phyloP scores from a whole-genome alignment of 2,797 vertebrate genomes.

The Halcyon smyrnensis region DNA sequence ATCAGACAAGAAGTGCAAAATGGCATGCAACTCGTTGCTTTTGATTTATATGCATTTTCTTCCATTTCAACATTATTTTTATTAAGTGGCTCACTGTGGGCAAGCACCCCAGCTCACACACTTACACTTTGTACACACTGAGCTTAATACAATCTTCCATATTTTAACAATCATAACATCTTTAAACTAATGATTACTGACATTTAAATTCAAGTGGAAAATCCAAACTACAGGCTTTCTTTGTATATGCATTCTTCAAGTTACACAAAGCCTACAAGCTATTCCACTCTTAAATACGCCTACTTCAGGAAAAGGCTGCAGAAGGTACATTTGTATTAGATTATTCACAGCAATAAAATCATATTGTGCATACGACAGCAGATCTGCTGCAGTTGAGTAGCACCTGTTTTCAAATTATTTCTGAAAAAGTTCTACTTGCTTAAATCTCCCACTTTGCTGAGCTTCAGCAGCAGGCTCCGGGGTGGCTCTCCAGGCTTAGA shows the following conservation, averaged over 20 bases:
- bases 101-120: background rate
- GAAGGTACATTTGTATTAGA: conserved; percentile 21
- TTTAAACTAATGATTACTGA: conserved; percentile 4
- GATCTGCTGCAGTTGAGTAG: conserved; percentile 6
- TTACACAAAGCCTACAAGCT: conserved; percentile 4
- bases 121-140: background rate
- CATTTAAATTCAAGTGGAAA: conserved; percentile 31
- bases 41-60: background rate
- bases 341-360: conserved; percentile 19
- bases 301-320: conserved; percentile 25
- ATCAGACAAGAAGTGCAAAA: conserved; percentile 52
- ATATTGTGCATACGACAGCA: conserved; percentile 26
- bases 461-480: background rate
- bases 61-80: conserved; percentile 10
- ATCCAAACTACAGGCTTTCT: conserved; percentile 24
- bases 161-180: conserved; percentile 50
- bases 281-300: background rate
- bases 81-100: background rate
- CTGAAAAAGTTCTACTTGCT: background rate
- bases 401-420: conserved; percentile 33
- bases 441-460: background rate
- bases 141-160: conserved; percentile 45
- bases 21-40: conserved; percentile 33
- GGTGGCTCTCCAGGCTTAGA: background rate
- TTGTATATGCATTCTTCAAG: background rate